Evolutionary conservation across 2,113 vertebrate genomes (phyloP).

Genomic region (human): GRCh38 chr17:54381001-54381500

Average conservation of each 20-base stretch:
- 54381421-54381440: neutral
- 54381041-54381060: neutral
- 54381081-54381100: neutral
- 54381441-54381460: neutral
- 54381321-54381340: neutral
- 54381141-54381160: neutral
- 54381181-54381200: neutral
- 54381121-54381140: neutral
- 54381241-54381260: neutral
- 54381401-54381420: neutral
- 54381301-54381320: neutral
- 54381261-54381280: neutral
- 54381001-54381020: neutral
- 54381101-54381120: neutral
- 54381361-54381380: neutral
- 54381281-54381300: neutral
- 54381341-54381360: neutral
- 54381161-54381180: neutral
- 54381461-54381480: neutral
- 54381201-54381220: neutral
- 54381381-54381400: neutral
- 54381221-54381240: neutral
- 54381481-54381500: neutral
- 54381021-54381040: neutral
- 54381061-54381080: neutral